Conservation (phyloP, 2,113 vertebrate species). For the Circaetus gallicus region DNA sequence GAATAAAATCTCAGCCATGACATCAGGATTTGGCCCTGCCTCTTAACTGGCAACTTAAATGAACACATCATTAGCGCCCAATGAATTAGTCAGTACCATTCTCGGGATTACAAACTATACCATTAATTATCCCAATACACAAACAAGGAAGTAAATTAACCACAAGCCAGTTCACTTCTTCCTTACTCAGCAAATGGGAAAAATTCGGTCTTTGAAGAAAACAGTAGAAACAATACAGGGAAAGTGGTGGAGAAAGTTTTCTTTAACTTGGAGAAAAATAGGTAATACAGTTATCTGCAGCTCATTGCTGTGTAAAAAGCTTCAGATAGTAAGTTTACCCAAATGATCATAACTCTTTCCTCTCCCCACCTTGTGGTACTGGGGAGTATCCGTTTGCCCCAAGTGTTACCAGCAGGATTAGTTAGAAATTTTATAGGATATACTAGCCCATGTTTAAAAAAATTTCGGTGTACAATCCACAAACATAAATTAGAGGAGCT, state of each 20-base stretch:
- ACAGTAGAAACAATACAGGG: not conserved
- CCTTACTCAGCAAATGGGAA: not conserved
- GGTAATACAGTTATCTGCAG: not conserved
- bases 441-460: not conserved
- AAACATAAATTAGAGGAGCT: not conserved
- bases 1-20: not conserved
- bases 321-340: not conserved
- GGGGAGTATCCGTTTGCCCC: not conserved
- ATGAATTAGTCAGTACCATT: not conserved
- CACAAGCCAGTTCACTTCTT: not conserved
- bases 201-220: not conserved
- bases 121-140: not conserved
- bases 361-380: fast-evolving
- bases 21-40: not conserved
- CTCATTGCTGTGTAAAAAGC: not conserved
- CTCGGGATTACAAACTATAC: not conserved
- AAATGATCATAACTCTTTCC: not conserved
- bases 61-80: not conserved
- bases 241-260: not conserved
- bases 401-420: not conserved
- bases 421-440: not conserved
- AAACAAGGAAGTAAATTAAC: not conserved
- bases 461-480: not conserved
- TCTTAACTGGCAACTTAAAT: not conserved
- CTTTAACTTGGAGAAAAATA: not conserved